These are phyloP conservation scores for Panagrolaimus sp. DNA, from an alignment of 1,140 invertebrate genomes.

Conservation along the genomic window DNA sequence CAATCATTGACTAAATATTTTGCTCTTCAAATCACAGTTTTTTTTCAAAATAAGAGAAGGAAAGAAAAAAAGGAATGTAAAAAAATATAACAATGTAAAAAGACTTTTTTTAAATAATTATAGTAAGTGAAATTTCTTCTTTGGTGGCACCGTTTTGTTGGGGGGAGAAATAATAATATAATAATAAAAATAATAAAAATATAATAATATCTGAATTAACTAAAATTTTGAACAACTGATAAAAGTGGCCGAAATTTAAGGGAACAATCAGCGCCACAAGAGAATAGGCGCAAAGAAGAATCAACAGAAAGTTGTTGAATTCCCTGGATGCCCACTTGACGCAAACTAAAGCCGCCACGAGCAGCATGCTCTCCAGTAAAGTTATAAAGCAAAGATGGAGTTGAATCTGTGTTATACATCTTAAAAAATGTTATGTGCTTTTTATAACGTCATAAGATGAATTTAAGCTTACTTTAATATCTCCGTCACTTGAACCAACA, in stretches of 20 bases:
- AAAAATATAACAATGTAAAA: too few relatives aligned
- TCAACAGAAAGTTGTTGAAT: constrained; percentile 90
- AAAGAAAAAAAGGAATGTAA: too few relatives aligned
- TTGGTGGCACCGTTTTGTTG: too few relatives aligned
- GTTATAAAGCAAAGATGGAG: constrained; percentile 77
- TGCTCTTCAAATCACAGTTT: too few relatives aligned
- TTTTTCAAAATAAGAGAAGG: too few relatives aligned
- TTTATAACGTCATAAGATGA: too few relatives aligned
- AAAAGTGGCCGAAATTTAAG: constrained; percentile 90
- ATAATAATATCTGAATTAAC: too few relatives aligned
- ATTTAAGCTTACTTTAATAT: constrained; percentile 77
- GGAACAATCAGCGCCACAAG: constrained; percentile 94
- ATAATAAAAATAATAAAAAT: too few relatives aligned
- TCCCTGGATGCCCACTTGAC: constrained; percentile 64
- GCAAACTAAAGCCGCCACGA: constrained; percentile 53
- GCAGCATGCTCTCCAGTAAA: constrained; percentile 80
- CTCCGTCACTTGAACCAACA: constrained; percentile 93
- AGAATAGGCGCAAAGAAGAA: constrained; percentile 78
- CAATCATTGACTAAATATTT: too few relatives aligned
- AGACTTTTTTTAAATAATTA: too few relatives aligned
- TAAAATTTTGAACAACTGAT: constrained; percentile 24
- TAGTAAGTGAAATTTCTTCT: too few relatives aligned
- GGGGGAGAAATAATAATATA: too few relatives aligned
- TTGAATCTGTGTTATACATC: constrained; percentile 78
- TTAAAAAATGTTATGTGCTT: constrained; percentile 60